Conservation (phyloP, 1,140 invertebrate species). For the Adoxophyes honmai region DNA sequence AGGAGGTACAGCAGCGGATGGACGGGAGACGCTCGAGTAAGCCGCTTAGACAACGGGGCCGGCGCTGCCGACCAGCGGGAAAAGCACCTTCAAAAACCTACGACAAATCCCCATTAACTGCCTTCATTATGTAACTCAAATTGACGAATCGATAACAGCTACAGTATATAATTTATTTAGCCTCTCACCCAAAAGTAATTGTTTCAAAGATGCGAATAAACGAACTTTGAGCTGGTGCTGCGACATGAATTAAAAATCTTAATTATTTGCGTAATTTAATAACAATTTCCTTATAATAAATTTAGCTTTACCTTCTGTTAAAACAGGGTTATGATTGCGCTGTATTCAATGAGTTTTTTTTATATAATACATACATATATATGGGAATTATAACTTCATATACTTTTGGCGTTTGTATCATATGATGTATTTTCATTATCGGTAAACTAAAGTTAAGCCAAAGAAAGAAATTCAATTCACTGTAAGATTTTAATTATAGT, state of each 20-base stretch:
- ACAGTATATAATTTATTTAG: background rate
- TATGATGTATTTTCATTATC: slow-evolving; percentile 9
- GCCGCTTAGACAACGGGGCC: too few species aligned
- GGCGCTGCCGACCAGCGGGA: background rate
- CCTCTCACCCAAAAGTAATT: background rate
- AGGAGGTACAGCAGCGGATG: too few species aligned
- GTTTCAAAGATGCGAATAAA: slow-evolving; percentile 2
- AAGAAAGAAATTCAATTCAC: slow-evolving; percentile 40
- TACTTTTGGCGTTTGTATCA: background rate
- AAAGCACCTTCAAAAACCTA: background rate
- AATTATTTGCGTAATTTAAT: slow-evolving; percentile 8
- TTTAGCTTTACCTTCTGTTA: background rate
- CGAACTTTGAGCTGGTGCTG: slow-evolving; percentile 7
- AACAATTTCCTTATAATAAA: slow-evolving; percentile 1
- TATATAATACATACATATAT: slow-evolving; percentile 4
- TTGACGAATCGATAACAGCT: background rate
- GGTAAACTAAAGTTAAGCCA: slow-evolving; percentile 21
- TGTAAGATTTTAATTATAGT: slow-evolving; percentile 18
- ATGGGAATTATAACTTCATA: background rate
- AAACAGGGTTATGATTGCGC: slow-evolving; percentile 2
- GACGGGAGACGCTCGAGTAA: too few species aligned
- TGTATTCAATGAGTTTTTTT: background rate
- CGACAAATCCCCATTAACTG: background rate
- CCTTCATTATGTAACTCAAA: background rate
- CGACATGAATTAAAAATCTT: background rate